phyloP scores from a whole-genome alignment of 2,113 vertebrate genomes.

The Pseudorectes ferrugineus region DNA sequence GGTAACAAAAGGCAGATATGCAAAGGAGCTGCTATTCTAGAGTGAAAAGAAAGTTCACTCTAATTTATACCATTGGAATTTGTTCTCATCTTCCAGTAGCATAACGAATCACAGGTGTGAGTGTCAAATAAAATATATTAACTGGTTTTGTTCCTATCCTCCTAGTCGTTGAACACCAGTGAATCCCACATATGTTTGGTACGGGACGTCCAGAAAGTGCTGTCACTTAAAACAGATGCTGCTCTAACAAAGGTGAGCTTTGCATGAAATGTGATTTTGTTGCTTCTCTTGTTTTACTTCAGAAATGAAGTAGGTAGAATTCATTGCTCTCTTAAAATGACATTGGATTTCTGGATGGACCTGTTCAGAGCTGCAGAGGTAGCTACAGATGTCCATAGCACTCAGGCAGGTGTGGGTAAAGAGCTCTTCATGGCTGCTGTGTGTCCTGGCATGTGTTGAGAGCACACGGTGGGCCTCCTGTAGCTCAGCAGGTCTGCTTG shows the following conservation, averaged over 20 bases:
- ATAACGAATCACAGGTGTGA: neutral
- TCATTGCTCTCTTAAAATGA: neutral
- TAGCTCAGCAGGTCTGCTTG: neutral
- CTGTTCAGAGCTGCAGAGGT: neutral
- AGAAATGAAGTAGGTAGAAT: neutral
- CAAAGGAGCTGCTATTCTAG: neutral
- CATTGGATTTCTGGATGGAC: neutral
- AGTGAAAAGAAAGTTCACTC: neutral
- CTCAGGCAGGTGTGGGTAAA: neutral
- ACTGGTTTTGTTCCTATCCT: neutral
- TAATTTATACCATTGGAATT: neutral
- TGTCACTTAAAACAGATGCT: conserved; percentile 83
- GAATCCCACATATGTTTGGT: conserved; percentile 89
- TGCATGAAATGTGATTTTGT: neutral
- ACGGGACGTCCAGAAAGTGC: conserved; percentile 82
- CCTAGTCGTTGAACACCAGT: conserved; percentile 82
- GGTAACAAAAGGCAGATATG: neutral
- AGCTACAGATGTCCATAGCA: neutral
- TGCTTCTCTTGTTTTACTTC: neutral
- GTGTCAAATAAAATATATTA: neutral
- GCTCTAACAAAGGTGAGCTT: conserved; percentile 88
- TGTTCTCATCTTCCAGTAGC: neutral
- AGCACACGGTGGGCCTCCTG: neutral
- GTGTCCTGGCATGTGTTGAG: rapidly evolving
- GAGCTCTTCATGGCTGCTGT: neutral